Percentiles rank a stretch among this genome's conserved stretches.
phyloP scores from a whole-genome alignment of 2,888 invertebrate genomes.

The Temnothorax rugatulus region DNA sequence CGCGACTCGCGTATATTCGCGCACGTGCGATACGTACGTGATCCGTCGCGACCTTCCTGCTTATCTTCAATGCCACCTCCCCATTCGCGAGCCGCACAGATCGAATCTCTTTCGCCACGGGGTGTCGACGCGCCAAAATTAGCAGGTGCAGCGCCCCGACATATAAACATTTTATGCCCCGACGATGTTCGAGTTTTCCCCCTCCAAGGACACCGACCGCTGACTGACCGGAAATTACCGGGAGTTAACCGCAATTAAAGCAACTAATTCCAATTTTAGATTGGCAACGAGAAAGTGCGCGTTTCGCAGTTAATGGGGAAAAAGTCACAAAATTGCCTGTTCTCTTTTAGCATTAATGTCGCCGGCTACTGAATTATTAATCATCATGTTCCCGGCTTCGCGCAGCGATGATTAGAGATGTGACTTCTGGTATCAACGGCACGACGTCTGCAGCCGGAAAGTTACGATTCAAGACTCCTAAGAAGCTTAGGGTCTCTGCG shows the following conservation, averaged over 20 bases:
- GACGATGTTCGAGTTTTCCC: not conserved
- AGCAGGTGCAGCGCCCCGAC: constrained; percentile 46
- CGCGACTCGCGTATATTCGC: constrained; percentile 53
- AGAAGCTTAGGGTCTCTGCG: constrained; percentile 21
- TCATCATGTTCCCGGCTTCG: not conserved
- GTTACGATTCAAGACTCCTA: constrained; percentile 2
- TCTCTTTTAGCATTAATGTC: not conserved
- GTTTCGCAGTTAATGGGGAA: not conserved
- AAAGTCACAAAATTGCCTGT: not conserved
- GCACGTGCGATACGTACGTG: constrained; percentile 35
- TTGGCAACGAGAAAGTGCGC: not conserved
- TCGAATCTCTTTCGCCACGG: constrained; percentile 52
- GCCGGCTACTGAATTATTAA: not conserved
- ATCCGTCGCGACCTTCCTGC: constrained; percentile 34
- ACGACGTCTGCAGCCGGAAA: not conserved
- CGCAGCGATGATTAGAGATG: not conserved
- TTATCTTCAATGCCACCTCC: constrained; percentile 52
- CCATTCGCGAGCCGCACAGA: constrained; percentile 14
- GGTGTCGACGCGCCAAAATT: constrained; percentile 54
- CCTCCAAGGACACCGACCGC: constrained; percentile 29
- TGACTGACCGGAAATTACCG: constrained; percentile 34
- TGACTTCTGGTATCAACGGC: not conserved
- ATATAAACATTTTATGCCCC: constrained; percentile 23
- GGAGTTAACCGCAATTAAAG: constrained; percentile 8
- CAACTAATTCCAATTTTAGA: not conserved